Evolutionary conservation across 37 sponge, comb jelly and placozoan genomes (phyloP), one percentile per base, ranked within the genome.

Genomic region (Ephydatia muelleri): DNA sequence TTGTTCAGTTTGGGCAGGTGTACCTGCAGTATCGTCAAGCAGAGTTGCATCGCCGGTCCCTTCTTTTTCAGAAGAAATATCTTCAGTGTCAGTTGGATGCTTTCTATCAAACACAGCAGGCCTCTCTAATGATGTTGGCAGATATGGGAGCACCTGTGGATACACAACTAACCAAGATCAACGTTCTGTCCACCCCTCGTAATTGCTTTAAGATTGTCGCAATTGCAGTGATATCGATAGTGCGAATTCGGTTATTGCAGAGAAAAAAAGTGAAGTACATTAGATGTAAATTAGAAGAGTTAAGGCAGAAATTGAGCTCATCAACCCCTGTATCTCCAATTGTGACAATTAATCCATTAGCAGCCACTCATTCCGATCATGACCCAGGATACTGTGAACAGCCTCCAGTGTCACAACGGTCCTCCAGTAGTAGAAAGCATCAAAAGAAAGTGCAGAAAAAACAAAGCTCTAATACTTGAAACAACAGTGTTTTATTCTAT

Each of bases 31-130:
- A 84, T 68, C 85, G 85, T 12, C 80, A 84, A 28, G 90, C 90
- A 9, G 90, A 84, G 38, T 68, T 75, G 16, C 90, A 76, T 39
- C 78, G 91, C 43, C 86, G 87, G 33, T 69, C 83, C 6, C 72
- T 91, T 2, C 75, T 91, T 0, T 86, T 87, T 73, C 91, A 91
- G 57, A 91, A 91, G 80, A 49, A 43, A 30, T 91, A 91, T 57
- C 80, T 91, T 2, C 38, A 80, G 25, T 80, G 83, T 57, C 83
- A 91, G 39, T 31, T 86, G 67, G 87, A 91, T 67, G 87, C 91
- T 21, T 91, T 86, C 77, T 91, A 78, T 29, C 91, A 91, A 49
- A 91, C 91, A 0, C 79, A 86, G 37, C 87, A 91, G 64, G 83
- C 83, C 21, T 80, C 87, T 25, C 84, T 91, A 11, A 37, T 79